A percentile compares a stretch with the other conserved stretches of the same genome.
These are phyloP conservation scores for Choloepus didactylus DNA, from an alignment of 2,797 vertebrate species.

Conservation along the genomic window DNA sequence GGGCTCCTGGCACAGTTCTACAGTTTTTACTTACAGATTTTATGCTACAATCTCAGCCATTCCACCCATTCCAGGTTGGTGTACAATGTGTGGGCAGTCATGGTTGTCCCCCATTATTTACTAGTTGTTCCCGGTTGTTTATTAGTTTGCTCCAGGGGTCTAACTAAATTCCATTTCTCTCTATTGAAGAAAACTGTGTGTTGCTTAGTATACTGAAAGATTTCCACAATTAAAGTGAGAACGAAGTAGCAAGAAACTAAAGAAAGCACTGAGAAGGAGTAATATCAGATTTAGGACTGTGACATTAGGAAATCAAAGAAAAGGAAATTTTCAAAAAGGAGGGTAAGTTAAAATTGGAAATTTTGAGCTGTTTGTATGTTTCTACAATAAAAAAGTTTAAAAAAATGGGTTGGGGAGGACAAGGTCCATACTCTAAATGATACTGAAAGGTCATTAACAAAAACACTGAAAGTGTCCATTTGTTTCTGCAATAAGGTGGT, in stretches of 20 bases:
- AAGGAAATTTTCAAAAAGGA: neutral
- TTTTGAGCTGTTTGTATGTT: too few species aligned
- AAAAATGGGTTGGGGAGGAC: neutral
- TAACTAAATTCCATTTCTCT: too few species aligned
- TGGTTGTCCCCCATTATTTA: too few species aligned
- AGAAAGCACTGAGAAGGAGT: neutral
- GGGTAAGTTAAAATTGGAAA: too few species aligned
- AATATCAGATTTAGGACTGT: accelerated
- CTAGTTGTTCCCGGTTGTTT: too few species aligned
- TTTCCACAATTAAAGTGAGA: neutral
- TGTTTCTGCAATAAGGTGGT: neutral
- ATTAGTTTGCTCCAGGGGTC: too few species aligned
- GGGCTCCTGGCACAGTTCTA: too few species aligned
- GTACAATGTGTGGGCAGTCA: too few species aligned
- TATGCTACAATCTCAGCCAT: too few species aligned
- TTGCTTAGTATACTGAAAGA: accelerated
- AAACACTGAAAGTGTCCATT: neutral
- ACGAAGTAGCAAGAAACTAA: neutral
- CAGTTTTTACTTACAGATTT: too few species aligned
- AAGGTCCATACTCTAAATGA: neutral
- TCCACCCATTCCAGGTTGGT: too few species aligned
- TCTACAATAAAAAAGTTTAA: neutral
- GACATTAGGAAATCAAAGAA: neutral
- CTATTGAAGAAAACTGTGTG: neutral
- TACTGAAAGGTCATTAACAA: neutral